Evolutionary conservation across 1,140 invertebrate genomes (phyloP), one percentile per base, ranked within the genome.

Genomic region (Cardiocondyla obscurior): DNA sequence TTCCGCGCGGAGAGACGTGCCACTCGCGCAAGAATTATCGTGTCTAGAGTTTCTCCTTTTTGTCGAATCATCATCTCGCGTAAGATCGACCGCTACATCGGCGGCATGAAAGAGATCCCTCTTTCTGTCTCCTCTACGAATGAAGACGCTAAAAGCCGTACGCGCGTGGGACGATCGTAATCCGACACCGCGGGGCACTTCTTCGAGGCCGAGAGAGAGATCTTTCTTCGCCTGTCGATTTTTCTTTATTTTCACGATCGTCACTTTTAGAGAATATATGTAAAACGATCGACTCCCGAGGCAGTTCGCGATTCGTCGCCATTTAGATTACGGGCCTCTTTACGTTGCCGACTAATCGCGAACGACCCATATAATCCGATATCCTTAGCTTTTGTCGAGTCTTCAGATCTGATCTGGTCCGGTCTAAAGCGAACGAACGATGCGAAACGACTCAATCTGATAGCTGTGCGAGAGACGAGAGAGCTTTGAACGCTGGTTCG

Each of bases 111-210:
- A 85, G 76, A 46, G 55, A 81, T 58, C 69, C 42, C 10, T 46
- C n/a, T 39, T n/a, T 62, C 44, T 51, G 16, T 33, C 74, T 28
- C 22, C 57, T 81, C 57, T 8, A 46, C 83, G 74, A 67, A 86
- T 81, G 69, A 85, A 81, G 58, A 62, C 28, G 73, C 60, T 39
- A 70, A 67, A 79, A 85, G 77, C 53, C 55, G 42, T 7, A 60
- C 49, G 82, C 49, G 82, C 84, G 83, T 81, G 73, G 84, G 82
- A 85, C 77, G 62, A 70, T 30, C 16, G 84, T 85, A 85, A 85
- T 81, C 57, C 49, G 82, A 85, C n/a, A 85, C 82, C 53, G 10
- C 42, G 53, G 25, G 30, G 65, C 22, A 67, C 46, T 77, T 53
- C 33, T 67, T 16, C 74, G 74, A 33, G 72, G 10, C 73, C 49